Evolutionary conservation across 1,140 invertebrate species (phyloP), one percentile per base, ranked within the genome.

Genomic region (Caenorhabditis remanei): DNA sequence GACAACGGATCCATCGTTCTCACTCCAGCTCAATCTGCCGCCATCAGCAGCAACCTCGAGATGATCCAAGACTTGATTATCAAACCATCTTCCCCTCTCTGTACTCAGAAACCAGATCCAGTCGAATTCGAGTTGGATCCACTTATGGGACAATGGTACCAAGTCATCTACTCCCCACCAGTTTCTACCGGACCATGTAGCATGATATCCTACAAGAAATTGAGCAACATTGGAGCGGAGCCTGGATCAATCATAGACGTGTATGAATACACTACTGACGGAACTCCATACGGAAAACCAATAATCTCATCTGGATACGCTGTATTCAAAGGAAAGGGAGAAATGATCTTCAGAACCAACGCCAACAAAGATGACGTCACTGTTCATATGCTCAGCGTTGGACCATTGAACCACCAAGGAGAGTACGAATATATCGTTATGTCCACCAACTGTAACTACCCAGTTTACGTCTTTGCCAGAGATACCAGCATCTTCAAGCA

Each of bases 131-230:
- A 92, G 43, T 48, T 92, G 14, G 90, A 92, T 58, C 89, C 90
- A 32, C 93, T 92, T 58, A 93, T 93, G 91, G 91, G 91, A 48
- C 91, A 92, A 84, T 92, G 91, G 91, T 92, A 92, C 84, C 91
- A 92, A 89, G 91, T 92, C 32, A 88, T 92, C 14, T 92, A 92
- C 88, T 89, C 87, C 41, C 91, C 92, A 82, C 89, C 90, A 41
- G 86, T 93, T n/a, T 90, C 91, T 16, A 84, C 91, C 55, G 90
- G 90, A 41, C 90, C 92, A 48, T 92, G 91, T 87, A 91, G 90
- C 55, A 90, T 92, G 86, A 90, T 92, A 5, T 84, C 90, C 46
- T 92, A 92, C 83, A 92, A 92, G 53, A 92, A 92, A 65, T 67
- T 92, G 41, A 91, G 92, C 83, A 89, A 91, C 41, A 92, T 92